phyloP scores from a whole-genome alignment of 2,888 invertebrate species.

The Lucinisca nassula region DNA sequence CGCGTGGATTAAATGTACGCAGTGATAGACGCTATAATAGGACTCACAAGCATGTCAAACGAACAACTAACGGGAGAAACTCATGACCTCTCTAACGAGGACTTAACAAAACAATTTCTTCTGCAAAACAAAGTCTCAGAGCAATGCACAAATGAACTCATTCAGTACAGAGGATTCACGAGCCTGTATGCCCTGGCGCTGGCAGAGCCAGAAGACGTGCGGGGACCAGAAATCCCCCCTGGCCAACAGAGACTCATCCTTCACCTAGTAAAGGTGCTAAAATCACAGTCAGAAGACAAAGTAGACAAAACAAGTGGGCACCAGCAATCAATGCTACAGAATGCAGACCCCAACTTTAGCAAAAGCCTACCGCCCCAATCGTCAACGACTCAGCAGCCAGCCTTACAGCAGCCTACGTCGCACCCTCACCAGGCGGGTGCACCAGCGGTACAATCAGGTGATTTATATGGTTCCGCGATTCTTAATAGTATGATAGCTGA shows the following conservation, averaged over 20 bases:
- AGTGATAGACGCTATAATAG: not conserved
- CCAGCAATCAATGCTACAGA: no score
- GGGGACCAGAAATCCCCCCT: not conserved
- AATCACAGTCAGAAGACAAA: not conserved
- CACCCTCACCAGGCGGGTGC: not conserved
- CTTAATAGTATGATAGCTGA: no score
- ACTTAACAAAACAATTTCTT: not conserved
- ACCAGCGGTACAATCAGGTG: not conserved
- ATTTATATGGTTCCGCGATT: not conserved
- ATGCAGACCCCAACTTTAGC: no score
- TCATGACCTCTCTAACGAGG: not conserved
- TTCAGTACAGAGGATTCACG: not conserved
- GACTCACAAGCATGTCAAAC: not conserved
- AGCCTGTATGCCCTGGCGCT: not conserved
- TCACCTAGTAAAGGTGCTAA: not conserved
- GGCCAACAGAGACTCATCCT: not conserved
- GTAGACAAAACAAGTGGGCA: no score
- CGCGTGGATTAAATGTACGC: not conserved
- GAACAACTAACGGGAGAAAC: not conserved
- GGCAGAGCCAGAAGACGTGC: not conserved
- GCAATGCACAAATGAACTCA: not conserved
- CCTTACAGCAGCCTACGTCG: no score
- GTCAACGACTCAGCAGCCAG: not conserved
- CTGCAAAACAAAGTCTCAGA: not conserved
- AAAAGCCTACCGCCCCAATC: no score